Base-by-base conservation (phyloP, 2,888 invertebrate genomes). In the Adineta ricciae region DNA sequence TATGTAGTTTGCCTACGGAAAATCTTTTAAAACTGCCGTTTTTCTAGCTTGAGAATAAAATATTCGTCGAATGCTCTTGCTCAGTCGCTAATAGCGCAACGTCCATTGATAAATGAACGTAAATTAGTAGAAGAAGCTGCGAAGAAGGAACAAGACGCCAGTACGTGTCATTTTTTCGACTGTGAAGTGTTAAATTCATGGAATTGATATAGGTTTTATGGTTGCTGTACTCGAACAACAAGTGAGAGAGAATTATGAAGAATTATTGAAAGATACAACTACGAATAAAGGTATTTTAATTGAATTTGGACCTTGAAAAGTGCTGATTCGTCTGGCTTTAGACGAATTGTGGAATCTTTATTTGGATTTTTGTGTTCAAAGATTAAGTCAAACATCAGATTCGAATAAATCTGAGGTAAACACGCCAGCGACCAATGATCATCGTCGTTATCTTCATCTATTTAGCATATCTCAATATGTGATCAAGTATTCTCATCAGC, bases 151-250 rank as follows among this genome's bases (percentile, higher is more conserved):
- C 85, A 85, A 84, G 56, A 82, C 41, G 73, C 73, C 11, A 83
- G 85, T 85, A 54, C 72, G 50, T 8, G 16, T 2, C 24, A 11
- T 24, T 38, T 11, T 52, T n/a, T n/a, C n/a, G n/a, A n/a, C n/a
- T n/a, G 2, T 72, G 9, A 16, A 36, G 19, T 4, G 24, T 32
- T 64, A 36, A 49, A 32, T 52, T 24, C 7, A 24, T 64, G 52
- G 24, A 27, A 38, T 56, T 46, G 1, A 46, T 2, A 21, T 52
- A 85, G 85, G 38, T 41, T 85, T 85, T 84, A 84, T 83, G 27
- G 82, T 85, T 36, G 84, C 84, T 49, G 84, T 83, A 16, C 56
- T 85, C n/a, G 85, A 85, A 36, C 78, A 84, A 54, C 73, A 85
- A 85, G 73, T 73, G 4, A 83, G 83, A 36, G 52, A 73, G n/a